These are phyloP conservation scores for Hipposideros armiger DNA, from an alignment of 2,113 vertebrate species.

Conservation along the genomic window DNA sequence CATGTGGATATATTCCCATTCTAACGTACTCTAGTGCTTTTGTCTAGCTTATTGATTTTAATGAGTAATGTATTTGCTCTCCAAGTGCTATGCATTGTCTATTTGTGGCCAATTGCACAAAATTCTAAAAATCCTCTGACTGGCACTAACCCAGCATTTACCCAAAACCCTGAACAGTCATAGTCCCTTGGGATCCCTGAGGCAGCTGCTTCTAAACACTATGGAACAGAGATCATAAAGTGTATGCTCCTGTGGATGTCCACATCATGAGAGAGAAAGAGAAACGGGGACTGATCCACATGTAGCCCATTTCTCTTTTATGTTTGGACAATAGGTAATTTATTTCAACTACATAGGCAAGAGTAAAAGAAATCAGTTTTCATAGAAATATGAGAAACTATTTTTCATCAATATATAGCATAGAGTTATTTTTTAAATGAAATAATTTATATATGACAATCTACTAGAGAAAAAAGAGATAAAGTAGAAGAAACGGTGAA, in stretches of 20 bases:
- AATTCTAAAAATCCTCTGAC: background rate
- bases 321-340: background rate
- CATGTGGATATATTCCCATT: background rate
- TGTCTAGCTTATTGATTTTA: background rate
- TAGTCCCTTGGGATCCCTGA: accelerated
- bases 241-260: background rate
- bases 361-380: background rate
- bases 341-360: background rate
- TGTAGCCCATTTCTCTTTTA: background rate
- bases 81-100: background rate
- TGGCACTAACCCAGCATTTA: background rate
- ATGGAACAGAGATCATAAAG: background rate
- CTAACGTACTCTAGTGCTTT: background rate
- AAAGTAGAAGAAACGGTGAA: background rate
- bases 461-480: background rate
- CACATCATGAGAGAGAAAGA: background rate
- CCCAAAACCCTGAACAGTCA: background rate
- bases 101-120: background rate
- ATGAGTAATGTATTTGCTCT: background rate
- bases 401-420: background rate
- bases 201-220: background rate
- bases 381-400: background rate
- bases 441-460: background rate
- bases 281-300: background rate
- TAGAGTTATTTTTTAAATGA: background rate